These are phyloP conservation scores for Venustoraphidia nigricollis DNA, from an alignment of 2,888 invertebrate genomes.

Conservation along the genomic window DNA sequence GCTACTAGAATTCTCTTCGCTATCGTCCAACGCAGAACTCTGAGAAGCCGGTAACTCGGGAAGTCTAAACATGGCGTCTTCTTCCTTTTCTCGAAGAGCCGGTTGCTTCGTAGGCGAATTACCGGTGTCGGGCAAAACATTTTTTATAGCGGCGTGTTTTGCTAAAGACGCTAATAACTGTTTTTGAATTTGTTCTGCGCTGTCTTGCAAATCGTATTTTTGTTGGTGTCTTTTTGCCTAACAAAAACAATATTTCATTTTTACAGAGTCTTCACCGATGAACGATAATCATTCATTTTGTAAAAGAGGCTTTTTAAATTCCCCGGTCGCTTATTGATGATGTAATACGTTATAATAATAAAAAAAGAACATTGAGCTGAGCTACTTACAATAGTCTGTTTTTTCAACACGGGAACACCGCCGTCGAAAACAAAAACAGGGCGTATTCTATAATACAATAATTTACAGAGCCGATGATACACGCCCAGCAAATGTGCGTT, in stretches of 20 bases:
- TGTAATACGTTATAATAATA: background rate
- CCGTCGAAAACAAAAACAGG: slow-evolving; percentile 99
- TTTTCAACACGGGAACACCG: slow-evolving; percentile 79
- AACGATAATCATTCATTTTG: no score
- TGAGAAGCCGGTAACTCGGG: slow-evolving; percentile 27
- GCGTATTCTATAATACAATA: slow-evolving; percentile 86
- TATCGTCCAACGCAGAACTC: background rate
- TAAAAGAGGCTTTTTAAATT: background rate
- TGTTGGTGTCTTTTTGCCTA: slow-evolving; percentile 62
- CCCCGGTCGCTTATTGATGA: background rate
- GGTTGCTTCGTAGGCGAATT: slow-evolving; percentile 31
- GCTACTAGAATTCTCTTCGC: background rate
- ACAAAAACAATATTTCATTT: slow-evolving; percentile 19
- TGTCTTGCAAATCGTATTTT: slow-evolving; percentile 51
- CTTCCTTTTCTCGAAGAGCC: slow-evolving; percentile 15
- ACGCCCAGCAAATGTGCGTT: slow-evolving; percentile 90
- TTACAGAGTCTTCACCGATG: background rate
- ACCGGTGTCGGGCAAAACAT: slow-evolving; percentile 39
- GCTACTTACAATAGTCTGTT: slow-evolving; percentile 71
- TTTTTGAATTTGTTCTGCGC: slow-evolving; percentile 57
- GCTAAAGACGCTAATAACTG: slow-evolving; percentile 57
- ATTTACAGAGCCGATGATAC: slow-evolving; percentile 88
- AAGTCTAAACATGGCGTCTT: slow-evolving; percentile 51
- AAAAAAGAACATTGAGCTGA: slow-evolving; percentile 3
- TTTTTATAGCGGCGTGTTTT: slow-evolving; percentile 64